Conservation (phyloP, 2,888 invertebrate species). For the Oxyteleia sp. region DNA sequence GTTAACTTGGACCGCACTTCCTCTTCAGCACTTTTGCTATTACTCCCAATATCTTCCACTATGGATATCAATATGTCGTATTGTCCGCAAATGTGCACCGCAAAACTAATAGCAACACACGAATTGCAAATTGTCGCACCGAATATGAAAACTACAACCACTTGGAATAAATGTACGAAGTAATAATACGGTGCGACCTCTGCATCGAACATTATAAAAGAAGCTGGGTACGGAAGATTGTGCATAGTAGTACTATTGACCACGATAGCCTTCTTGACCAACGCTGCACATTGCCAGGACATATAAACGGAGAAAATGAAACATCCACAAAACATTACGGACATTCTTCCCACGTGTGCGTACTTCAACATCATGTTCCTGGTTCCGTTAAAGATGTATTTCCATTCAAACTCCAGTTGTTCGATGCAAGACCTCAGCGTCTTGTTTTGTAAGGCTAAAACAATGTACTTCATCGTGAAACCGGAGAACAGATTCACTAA, state of each 20-base stretch:
- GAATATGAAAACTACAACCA: conserved; percentile 7
- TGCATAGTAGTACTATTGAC: conserved; percentile 27
- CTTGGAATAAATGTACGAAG: too few relatives aligned
- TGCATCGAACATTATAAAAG: conserved; percentile 30
- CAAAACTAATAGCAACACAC: conserved; percentile 42
- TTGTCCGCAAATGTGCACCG: conserved; percentile 46
- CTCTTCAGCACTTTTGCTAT: too few relatives aligned
- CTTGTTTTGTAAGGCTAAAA: conserved; percentile 15
- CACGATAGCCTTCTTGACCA: neutral
- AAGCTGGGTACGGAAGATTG: conserved; percentile 43
- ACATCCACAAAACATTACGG: conserved; percentile 14
- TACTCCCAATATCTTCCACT: too few relatives aligned
- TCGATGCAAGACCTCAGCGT: conserved; percentile 22
- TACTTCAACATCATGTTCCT: conserved; percentile 43
- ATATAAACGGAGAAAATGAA: conserved; percentile 18
- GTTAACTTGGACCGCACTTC: too few relatives aligned
- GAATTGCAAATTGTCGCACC: conserved; percentile 36
- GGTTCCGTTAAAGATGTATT: conserved; percentile 4
- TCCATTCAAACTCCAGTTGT: conserved; percentile 48
- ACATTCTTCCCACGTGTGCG: conserved; percentile 31
- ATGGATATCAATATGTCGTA: conserved; percentile 26
- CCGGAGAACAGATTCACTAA: conserved; percentile 33
- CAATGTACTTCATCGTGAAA: conserved; percentile 37
- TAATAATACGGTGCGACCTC: conserved; percentile 16
- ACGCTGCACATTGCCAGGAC: conserved; percentile 37